A percentile compares a stretch with the other conserved stretches of the same genome.
Conservation (phyloP, 2,797 vertebrate genomes). For the Austrolebias charrua region DNA sequence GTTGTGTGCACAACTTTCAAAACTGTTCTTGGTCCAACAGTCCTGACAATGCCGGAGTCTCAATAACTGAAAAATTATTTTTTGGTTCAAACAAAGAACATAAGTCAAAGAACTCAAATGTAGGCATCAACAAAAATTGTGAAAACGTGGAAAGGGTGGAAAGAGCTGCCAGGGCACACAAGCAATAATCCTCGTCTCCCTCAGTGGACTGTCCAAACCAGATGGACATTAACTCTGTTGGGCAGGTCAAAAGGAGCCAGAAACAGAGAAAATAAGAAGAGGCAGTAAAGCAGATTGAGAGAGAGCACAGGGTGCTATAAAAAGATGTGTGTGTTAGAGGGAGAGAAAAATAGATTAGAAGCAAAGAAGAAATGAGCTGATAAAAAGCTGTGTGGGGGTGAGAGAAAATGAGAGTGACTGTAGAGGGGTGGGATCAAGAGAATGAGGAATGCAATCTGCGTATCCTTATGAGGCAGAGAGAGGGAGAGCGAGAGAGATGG, state of each 20-base stretch:
- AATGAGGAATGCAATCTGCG: constrained; percentile 57
- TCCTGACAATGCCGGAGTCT: not conserved
- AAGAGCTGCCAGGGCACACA: constrained; percentile 43
- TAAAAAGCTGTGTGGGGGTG: constrained; percentile 48
- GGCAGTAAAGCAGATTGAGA: constrained; percentile 58
- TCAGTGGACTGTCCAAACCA: constrained; percentile 60
- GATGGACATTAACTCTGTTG: constrained; percentile 65
- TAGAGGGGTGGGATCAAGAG: constrained; percentile 26
- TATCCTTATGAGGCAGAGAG: constrained; percentile 38
- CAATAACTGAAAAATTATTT: not conserved
- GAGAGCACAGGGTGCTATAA: constrained; percentile 54
- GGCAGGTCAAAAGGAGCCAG: constrained; percentile 45
- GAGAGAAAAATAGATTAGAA: constrained; percentile 56
- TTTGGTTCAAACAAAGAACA: constrained; percentile 15
- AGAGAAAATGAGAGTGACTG: constrained; percentile 48
- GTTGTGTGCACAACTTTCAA: too few relatives aligned
- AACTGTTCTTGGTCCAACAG: constrained; percentile 4
- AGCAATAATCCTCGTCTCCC: constrained; percentile 58
- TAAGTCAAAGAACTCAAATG: constrained; percentile 36
- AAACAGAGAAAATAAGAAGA: constrained; percentile 28
- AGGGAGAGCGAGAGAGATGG: constrained; percentile 25
- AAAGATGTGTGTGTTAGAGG: constrained; percentile 43
- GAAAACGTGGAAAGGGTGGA: constrained; percentile 31
- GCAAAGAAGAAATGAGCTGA: constrained; percentile 52
- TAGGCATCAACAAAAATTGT: constrained; percentile 36